These are phyloP conservation scores for Neogobius melanostomus DNA, from an alignment of 2,113 vertebrate species.

Conservation along the genomic window DNA sequence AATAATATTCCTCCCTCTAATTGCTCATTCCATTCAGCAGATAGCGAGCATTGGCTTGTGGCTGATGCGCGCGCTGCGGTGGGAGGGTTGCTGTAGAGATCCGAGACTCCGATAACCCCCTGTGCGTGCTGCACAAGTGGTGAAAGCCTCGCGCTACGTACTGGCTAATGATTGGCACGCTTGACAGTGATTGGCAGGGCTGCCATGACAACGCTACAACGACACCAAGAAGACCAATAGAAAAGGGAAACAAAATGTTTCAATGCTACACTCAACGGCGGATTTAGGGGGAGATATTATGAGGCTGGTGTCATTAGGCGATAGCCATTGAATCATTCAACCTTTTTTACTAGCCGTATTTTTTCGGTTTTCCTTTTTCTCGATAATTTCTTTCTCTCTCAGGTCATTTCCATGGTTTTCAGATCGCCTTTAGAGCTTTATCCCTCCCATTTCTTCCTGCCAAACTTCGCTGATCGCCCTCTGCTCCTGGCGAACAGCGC, in stretches of 20 bases:
- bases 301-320: constrained; percentile 99
- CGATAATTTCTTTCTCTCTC: constrained; percentile 86
- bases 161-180: constrained; percentile 99
- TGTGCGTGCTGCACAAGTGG: constrained; percentile 85
- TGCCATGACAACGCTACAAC: constrained; percentile 98
- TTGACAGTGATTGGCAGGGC: constrained; percentile 99
- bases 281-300: constrained; percentile 99
- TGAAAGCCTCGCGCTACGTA: constrained; percentile 95
- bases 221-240: constrained; percentile 99
- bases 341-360: constrained; percentile 88
- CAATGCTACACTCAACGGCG: constrained; percentile 98
- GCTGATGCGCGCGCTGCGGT: constrained; percentile 85
- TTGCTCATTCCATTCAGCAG: constrained; percentile 92
- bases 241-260: constrained; percentile 99
- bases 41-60: constrained; percentile 83
- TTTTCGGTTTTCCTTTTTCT: constrained; percentile 79
- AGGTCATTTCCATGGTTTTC: constrained; percentile 99
- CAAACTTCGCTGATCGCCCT: constrained; percentile 98
- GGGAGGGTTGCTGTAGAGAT: constrained; percentile 90
- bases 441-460: constrained; percentile 99
- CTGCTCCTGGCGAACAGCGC: constrained; percentile 91
- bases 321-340: constrained; percentile 98
- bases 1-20: constrained; percentile 92
- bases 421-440: constrained; percentile 99
- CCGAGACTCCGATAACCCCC: constrained; percentile 86